Evolutionary conservation across 1,140 invertebrate genomes (phyloP).

Genomic region (Magallana ariakensis): DNA sequence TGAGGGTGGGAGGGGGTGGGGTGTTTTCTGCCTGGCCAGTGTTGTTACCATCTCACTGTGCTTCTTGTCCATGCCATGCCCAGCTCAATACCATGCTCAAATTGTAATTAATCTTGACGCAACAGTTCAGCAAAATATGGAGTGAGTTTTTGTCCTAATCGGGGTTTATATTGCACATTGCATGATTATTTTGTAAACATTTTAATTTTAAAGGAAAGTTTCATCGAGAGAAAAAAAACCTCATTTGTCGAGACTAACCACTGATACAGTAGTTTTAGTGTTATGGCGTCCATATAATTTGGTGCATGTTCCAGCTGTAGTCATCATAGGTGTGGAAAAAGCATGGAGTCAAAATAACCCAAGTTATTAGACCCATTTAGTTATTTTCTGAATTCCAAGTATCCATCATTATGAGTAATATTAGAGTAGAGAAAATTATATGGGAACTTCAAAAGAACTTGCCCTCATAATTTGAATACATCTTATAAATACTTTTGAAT

Average conservation of each 20-base stretch:
- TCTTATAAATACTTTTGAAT: too few relatives aligned
- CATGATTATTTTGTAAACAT: constrained; percentile 19
- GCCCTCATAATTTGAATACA: too few relatives aligned
- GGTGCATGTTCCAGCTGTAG: background rate
- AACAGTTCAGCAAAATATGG: background rate
- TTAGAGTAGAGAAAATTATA: too few relatives aligned
- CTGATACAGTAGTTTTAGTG: constrained; percentile 11
- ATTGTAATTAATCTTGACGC: background rate
- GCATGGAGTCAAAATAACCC: background rate
- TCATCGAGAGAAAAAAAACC: background rate
- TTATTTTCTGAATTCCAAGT: too few relatives aligned
- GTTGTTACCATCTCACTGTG: constrained; percentile 18
- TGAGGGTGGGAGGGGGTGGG: background rate
- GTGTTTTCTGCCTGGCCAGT: background rate
- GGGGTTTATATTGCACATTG: constrained; percentile 5
- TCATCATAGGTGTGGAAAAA: background rate
- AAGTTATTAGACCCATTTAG: too few relatives aligned
- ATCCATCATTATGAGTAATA: too few relatives aligned
- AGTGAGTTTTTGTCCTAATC: background rate
- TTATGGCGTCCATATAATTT: constrained; percentile 2
- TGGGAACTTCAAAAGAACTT: too few relatives aligned
- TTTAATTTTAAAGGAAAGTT: background rate
- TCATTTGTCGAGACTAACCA: constrained; percentile 8
- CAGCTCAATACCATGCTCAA: background rate
- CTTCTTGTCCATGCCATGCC: background rate